Conservation (phyloP, 2,113 vertebrate genomes). For the Nipponia nippon region DNA sequence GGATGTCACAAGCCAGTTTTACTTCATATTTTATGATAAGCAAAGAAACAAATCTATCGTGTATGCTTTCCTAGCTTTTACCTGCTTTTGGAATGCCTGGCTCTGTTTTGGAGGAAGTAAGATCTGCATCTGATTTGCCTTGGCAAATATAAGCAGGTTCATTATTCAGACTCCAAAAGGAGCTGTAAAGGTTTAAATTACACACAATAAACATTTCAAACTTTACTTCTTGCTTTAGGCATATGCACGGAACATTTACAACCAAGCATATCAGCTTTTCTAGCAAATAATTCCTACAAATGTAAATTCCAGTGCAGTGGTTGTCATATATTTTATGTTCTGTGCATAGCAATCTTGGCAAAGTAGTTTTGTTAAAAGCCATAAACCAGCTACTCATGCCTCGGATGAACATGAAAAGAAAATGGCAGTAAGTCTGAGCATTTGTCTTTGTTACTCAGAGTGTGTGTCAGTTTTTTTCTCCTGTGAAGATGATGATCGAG, state of each 20-base stretch:
- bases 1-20: neutral
- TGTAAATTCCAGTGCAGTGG: neutral
- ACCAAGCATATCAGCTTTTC: neutral
- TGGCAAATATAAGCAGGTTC: conserved; percentile 67
- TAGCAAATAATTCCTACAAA: conserved; percentile 13
- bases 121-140: conserved; percentile 82
- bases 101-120: conserved; percentile 84
- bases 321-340: conserved; percentile 45
- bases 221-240: neutral
- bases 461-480: neutral
- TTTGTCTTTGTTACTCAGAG: neutral
- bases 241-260: neutral
- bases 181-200: neutral
- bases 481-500: neutral
- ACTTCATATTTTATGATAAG: neutral
- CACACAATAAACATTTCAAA: neutral
- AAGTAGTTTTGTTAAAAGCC: conserved; percentile 82
- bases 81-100: conserved; percentile 79
- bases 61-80: conserved; percentile 10
- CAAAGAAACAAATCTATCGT: neutral
- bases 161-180: neutral
- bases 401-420: conserved; percentile 81
- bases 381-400: conserved; percentile 75
- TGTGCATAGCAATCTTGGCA: conserved; percentile 78
- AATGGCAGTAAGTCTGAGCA: conserved; percentile 71